A percentile compares a stretch with the other conserved stretches of the same genome.
These are phyloP conservation scores for Saimiri boliviensis DNA, from an alignment of 2,113 vertebrate species.

Conservation along the genomic window DNA sequence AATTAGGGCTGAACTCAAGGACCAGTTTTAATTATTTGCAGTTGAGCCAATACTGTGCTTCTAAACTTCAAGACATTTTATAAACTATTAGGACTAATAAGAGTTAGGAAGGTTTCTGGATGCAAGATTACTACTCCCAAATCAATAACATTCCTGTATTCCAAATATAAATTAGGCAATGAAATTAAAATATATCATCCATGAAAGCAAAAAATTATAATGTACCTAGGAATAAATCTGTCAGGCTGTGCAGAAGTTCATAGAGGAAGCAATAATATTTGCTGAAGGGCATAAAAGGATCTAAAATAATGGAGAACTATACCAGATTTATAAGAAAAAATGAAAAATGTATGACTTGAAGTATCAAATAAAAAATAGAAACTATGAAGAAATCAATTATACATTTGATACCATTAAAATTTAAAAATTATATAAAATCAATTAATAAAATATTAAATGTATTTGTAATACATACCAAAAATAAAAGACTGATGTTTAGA, in stretches of 20 bases:
- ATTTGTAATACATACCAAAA: not conserved
- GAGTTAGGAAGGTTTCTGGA: not conserved
- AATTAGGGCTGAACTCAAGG: not conserved
- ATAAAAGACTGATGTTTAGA: not conserved
- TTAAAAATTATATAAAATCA: not conserved
- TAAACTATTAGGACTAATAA: not conserved
- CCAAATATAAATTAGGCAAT: not conserved
- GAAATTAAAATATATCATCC: slow-evolving; percentile 16
- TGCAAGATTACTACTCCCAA: not conserved
- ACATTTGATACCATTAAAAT: not conserved
- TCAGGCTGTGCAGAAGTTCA: not conserved
- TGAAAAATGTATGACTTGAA: not conserved
- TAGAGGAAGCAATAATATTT: slow-evolving; percentile 8
- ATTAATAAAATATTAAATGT: not conserved
- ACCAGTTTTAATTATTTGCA: not conserved
- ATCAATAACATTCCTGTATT: not conserved
- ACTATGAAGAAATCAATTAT: not conserved
- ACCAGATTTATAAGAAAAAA: not conserved
- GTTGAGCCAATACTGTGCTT: not conserved
- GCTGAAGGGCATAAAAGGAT: not conserved
- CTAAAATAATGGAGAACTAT: not conserved
- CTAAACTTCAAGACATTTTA: not conserved
- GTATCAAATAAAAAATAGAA: not conserved
- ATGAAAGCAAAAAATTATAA: not conserved
- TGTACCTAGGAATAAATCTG: not conserved